These are phyloP conservation scores for Propithecus perrieri DNA, from an alignment of 2,797 vertebrate species.

Conservation along the genomic window DNA sequence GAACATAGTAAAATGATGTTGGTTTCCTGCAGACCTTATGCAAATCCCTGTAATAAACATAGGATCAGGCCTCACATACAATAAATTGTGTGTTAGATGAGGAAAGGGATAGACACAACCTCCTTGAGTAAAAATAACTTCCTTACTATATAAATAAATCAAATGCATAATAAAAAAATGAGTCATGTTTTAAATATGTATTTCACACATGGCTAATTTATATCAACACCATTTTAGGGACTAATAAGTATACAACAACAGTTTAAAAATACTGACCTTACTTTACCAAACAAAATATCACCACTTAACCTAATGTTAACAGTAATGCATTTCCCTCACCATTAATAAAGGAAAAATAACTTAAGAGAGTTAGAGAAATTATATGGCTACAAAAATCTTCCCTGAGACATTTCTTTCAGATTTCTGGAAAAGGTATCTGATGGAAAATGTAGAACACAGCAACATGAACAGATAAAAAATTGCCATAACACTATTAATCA, in stretches of 20 bases:
- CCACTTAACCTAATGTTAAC: neutral
- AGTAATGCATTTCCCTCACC: neutral
- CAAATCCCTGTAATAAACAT: constrained; percentile 82
- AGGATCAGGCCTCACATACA: constrained; percentile 71
- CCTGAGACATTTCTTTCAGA: neutral
- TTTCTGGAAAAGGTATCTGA: neutral
- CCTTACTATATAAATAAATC: constrained; percentile 67
- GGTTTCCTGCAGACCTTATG: constrained; percentile 76
- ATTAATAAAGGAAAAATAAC: neutral
- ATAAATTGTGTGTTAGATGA: constrained; percentile 66
- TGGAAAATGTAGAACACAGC: neutral
- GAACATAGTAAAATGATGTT: constrained; percentile 78
- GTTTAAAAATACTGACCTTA: neutral
- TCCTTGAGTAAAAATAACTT: constrained; percentile 59
- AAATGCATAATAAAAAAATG: constrained; percentile 57
- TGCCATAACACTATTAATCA: neutral
- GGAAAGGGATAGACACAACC: constrained; percentile 17
- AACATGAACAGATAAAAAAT: neutral
- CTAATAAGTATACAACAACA: neutral
- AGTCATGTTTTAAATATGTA: neutral
- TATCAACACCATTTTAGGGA: neutral
- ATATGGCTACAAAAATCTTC: neutral
- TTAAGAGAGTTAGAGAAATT: neutral
- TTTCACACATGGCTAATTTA: constrained; percentile 13
- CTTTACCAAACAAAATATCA: neutral